Evolutionary conservation across 2,888 invertebrate genomes (phyloP).

Genomic region (Epistrophe grossulariae): DNA sequence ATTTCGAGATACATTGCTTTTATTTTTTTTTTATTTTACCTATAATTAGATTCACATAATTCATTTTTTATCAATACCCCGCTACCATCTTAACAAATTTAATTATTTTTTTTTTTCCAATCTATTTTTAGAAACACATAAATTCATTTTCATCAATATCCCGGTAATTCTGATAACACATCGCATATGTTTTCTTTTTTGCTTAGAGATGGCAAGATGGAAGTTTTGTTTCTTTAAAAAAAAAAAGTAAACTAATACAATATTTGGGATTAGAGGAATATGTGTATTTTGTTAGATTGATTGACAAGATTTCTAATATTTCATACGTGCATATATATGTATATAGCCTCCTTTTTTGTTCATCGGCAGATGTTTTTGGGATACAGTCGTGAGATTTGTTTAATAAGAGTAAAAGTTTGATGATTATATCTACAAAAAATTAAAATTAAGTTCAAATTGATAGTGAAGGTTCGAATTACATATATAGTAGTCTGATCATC

Average conservation of each 20-base stretch:
- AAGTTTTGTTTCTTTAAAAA: background rate
- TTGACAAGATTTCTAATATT: too few relatives aligned
- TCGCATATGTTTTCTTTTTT: background rate
- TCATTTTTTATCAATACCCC: constrained; percentile 38
- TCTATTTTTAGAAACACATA: constrained; percentile 36
- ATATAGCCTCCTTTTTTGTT: too few relatives aligned
- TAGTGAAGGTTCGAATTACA: too few relatives aligned
- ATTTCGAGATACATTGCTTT: constrained; percentile 1
- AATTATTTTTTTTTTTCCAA: constrained; percentile 16
- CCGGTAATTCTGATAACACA: constrained; percentile 24
- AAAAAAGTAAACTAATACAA: background rate
- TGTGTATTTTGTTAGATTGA: too few relatives aligned
- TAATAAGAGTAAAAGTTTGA: too few relatives aligned
- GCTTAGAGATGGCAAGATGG: background rate
- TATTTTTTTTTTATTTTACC: background rate
- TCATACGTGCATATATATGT: too few relatives aligned
- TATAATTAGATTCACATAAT: constrained; percentile 41
- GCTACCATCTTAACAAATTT: constrained; percentile 2
- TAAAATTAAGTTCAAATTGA: too few relatives aligned
- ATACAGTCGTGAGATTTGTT: too few relatives aligned
- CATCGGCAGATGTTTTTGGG: too few relatives aligned
- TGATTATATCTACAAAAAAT: too few relatives aligned
- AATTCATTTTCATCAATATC: constrained; percentile 40
- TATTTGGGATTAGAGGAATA: background rate
- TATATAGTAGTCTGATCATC: too few relatives aligned